Evolutionary conservation across 2,797 vertebrate species (phyloP), one percentile per base, ranked within the genome.

Genomic region (Podargus strigoides): DNA sequence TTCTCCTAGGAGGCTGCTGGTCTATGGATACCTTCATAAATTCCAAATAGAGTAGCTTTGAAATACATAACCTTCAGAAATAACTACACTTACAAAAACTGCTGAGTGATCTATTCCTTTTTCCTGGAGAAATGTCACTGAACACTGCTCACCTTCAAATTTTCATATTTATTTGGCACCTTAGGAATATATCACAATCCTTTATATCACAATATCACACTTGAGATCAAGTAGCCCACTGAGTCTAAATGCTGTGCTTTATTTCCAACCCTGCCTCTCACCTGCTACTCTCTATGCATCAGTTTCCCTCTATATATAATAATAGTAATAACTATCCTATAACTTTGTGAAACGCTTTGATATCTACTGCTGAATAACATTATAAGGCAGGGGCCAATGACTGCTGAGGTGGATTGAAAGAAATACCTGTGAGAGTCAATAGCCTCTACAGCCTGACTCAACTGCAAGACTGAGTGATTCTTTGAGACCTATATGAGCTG

Each of bases 401-500:
- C 0, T 47, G 39, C 19, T n/a, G n/a, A n/a, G n/a, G n/a, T n/a
- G n/a, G n/a, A 24, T 56, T 36, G 27, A 50, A 81, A 81, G 7
- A 66, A 89, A 85, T 8, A 32, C 26, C 50, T 11, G 4, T 10
- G 12, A 44, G 23, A 58, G 8, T 26, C 34, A 44, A 34, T 0
- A 52, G 24, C 22, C 8, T 10, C 14, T 12, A 36, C 44, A 86
- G 17, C 15, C 47, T 64, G 27, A 27, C 8, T 88, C n/a, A 59
- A 21, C 4, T 19, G 1, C 4, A 28, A 23, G 22, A 39, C 6
- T n/a, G 24, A 63, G 6, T 19, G 52, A 66, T 67, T 75, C 6
- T 55, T 50, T 2, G 2, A 27, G 37, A 59, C 64, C 32, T 7
- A 21, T 3, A 28, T 1, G 0, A 62, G 62, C 26, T 8, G 23